phyloP scores from a whole-genome alignment of 1,140 invertebrate genomes.

The Druon quercuslanigerum region DNA sequence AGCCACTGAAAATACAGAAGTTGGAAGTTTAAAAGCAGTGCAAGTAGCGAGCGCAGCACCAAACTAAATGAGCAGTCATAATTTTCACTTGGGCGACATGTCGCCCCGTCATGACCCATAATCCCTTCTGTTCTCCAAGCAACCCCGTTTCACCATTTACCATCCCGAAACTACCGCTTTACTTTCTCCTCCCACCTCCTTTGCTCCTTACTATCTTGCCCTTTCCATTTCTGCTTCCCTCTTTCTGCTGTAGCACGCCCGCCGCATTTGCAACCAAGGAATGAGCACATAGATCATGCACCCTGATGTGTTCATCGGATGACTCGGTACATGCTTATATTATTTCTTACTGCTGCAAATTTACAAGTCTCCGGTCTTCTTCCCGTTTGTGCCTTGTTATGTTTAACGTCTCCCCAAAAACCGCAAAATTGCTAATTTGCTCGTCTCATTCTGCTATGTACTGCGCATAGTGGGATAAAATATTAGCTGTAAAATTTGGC shows the following conservation, averaged over 20 bases:
- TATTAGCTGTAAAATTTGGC: no score
- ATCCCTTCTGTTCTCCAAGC: conserved; percentile 38
- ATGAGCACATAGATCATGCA: conserved; percentile 47
- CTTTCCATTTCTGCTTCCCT: conserved; percentile 33
- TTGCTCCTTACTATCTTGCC: conserved; percentile 17
- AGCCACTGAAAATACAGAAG: conserved; percentile 43
- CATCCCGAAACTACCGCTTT: conserved; percentile 44
- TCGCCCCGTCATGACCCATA: conserved; percentile 57
- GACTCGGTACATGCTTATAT: conserved; percentile 6
- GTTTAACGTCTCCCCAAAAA: background rate
- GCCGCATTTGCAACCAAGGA: conserved; percentile 44
- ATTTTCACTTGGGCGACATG: conserved; percentile 64
- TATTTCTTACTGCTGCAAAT: conserved; percentile 9
- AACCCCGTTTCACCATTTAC: conserved; percentile 49
- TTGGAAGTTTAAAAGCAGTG: conserved; percentile 52
- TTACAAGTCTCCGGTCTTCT: conserved; percentile 12
- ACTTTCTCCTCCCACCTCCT: conserved; percentile 22
- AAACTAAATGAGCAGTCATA: conserved; percentile 69
- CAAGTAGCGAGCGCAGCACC: conserved; percentile 41
- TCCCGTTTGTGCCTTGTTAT: conserved; percentile 12
- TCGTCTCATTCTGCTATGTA: background rate
- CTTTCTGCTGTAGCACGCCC: conserved; percentile 42
- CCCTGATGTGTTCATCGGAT: conserved; percentile 50
- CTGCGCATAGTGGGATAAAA: background rate
- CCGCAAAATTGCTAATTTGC: conserved; percentile 41